These are phyloP conservation scores for Oophaga pumilio DNA, from an alignment of 2,113 vertebrate genomes.

Conservation along the genomic window DNA sequence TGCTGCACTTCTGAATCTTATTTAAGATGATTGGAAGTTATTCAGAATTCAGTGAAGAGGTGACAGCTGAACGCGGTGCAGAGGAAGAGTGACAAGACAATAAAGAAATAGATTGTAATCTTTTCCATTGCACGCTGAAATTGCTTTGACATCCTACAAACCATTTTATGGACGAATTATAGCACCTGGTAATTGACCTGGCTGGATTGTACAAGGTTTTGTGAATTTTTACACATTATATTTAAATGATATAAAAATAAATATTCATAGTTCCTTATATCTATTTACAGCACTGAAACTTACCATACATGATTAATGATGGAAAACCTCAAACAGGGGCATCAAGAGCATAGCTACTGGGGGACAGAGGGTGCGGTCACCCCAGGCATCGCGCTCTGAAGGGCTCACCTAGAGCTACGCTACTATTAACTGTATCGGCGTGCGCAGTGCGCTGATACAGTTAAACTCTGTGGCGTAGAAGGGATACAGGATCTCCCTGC, in stretches of 20 bases:
- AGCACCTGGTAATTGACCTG: conserved; percentile 1
- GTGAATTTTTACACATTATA: neutral
- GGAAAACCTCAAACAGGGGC: too few relatives aligned
- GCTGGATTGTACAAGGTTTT: neutral
- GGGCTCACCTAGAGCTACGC: too few relatives aligned
- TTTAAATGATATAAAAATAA: neutral
- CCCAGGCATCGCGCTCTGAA: too few relatives aligned
- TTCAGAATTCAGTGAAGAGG: neutral
- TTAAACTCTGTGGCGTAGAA: too few relatives aligned
- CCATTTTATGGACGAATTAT: neutral
- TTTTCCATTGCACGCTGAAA: neutral
- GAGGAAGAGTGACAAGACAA: neutral
- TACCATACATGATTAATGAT: neutral
- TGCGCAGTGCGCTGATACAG: too few relatives aligned
- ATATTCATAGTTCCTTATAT: neutral
- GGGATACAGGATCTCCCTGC: too few relatives aligned
- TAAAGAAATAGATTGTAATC: neutral
- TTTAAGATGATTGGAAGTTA: conserved; percentile 7
- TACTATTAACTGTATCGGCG: too few relatives aligned
- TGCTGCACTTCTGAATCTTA: conserved; percentile 14
- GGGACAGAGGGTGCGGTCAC: too few relatives aligned
- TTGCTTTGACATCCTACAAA: conserved; percentile 18
- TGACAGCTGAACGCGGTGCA: neutral
- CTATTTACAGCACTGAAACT: neutral
- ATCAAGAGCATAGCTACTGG: too few relatives aligned